Base-by-base conservation (phyloP, 1,140 invertebrate genomes). In the Dendroctonus valens region DNA sequence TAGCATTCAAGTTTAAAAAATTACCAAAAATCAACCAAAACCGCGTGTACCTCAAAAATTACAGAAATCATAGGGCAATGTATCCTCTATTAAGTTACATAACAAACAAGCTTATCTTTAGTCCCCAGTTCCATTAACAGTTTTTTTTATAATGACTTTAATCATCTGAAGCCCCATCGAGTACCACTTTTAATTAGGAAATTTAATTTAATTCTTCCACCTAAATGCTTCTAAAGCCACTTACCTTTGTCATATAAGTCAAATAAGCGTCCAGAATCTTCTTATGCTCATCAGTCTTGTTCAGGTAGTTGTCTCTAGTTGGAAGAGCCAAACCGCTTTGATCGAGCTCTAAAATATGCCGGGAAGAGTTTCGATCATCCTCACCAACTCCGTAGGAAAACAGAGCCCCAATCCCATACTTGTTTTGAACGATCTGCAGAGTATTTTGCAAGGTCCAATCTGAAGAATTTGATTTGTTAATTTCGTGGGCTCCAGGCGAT, bases 321-420 rank as follows among this genome's bases (percentile, higher is more conserved):
- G 93, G 93, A 54, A 98, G 79, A 0, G 91, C 92, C 41, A 98
- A 77, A 0, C 93, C 94, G 37, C 92, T 92, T 84, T 98, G 94
- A 76, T 98, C 95, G 52, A 98, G 84, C 88, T 97, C 84, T 3
- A 98, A 88, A 58, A 97, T 88, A 75, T 97, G 89, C 61, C 85
- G 85, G 0, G 87, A 89, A 0, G 94, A 97, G 79, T 98, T 96
- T 71, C 89, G 87, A 74, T 97, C 94, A 76, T 98, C 94, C 78
- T 96, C 94, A 5, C 90, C 91, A 0, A 98, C 93, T 12, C 86
- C 90, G 89, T 94, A 94, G 41, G 88, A 86, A 77, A 98, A 97
- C 3, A 98, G 79, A 26, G 93, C 94, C 3, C 90, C 91, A 75
- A 95, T 88, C 74, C 92, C 93, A 76, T 92, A 94, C 44, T 86